Base-by-base conservation (phyloP, 1,140 invertebrate genomes). In the Bicyclus anynana region DNA sequence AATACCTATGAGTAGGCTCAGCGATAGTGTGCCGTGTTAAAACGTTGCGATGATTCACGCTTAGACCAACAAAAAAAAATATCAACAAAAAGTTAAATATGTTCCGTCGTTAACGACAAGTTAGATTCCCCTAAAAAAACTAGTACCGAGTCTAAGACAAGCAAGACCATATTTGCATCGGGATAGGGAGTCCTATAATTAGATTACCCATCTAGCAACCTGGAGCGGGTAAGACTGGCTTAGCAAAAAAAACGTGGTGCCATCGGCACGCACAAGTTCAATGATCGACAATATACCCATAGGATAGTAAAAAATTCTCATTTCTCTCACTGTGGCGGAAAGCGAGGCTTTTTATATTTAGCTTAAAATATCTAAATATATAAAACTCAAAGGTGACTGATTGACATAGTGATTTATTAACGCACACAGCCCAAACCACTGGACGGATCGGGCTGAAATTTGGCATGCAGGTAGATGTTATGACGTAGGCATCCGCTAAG, bases 121-220 rank as follows among this genome's bases (percentile, higher is more conserved):
- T 47, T 13, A 61, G 47, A 47, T 42, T 27, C 53, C 9, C 48
- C 59, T 55, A 61, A 67, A 71, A 23, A 77, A 76, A 75, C 72
- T 67, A 54, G 69, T 62, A 60, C 65, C 14, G 62, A 62, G 42
- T 62, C 46, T 42, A 59, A 21, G 23, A 35, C 58, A 18, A 40
- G 47, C 29, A 51, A 59, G 64, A 65, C 54, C 73, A 71, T 21
- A 2, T 16, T 44, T 44, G 10, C 10, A 44, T 69, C 60, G 55
- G 51, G 67, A 71, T 64, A 69, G 59, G 58, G 62, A 65, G 47
- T 54, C 71, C 76, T 83, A 79, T 83, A 80, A 77, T 83, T 83
- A 80, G 80, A 83, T 79, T 72, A 69, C 62, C 68, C 65, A 74
- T 72, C 71, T 68, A 79, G 75, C 68, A 69, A 61, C 62, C 68